These are phyloP conservation scores for Rhinophrynus dorsalis DNA, from an alignment of 2,797 vertebrate species.

Conservation along the genomic window DNA sequence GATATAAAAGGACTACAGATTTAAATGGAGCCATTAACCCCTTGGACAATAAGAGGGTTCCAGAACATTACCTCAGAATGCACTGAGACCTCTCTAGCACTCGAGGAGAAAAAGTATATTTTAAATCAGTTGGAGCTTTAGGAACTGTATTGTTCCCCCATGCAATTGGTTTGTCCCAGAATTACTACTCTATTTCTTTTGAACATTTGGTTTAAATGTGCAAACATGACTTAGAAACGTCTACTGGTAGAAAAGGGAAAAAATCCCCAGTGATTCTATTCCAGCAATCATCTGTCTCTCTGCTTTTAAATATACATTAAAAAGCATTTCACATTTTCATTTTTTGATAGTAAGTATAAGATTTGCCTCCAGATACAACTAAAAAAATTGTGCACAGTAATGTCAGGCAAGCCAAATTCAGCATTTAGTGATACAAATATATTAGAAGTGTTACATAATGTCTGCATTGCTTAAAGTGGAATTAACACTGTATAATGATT, in stretches of 20 bases:
- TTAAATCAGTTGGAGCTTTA: no score
- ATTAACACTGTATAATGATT: no score
- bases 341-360: constrained; percentile 85
- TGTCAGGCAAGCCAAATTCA: constrained; percentile 74
- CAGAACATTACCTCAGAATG: no score
- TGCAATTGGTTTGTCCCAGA: no score
- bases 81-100: no score
- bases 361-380: constrained; percentile 93
- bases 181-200: no score
- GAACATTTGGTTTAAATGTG: constrained; percentile 71
- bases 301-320: constrained; percentile 99
- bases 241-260: constrained; percentile 77
- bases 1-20: no score
- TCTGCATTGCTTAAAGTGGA: background rate
- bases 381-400: constrained; percentile 86
- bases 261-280: constrained; percentile 87
- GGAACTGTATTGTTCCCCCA: no score
- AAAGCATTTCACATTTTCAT: constrained; percentile 98
- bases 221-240: constrained; percentile 78
- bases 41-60: no score
- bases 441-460: constrained; percentile 66
- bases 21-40: no score
- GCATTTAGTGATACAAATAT: constrained; percentile 68
- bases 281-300: constrained; percentile 92
- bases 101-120: no score